Percentiles rank a stretch among this genome's conserved stretches.
These are phyloP conservation scores for Thymelicus lineola DNA, from an alignment of 2,888 invertebrate species.

Conservation along the genomic window DNA sequence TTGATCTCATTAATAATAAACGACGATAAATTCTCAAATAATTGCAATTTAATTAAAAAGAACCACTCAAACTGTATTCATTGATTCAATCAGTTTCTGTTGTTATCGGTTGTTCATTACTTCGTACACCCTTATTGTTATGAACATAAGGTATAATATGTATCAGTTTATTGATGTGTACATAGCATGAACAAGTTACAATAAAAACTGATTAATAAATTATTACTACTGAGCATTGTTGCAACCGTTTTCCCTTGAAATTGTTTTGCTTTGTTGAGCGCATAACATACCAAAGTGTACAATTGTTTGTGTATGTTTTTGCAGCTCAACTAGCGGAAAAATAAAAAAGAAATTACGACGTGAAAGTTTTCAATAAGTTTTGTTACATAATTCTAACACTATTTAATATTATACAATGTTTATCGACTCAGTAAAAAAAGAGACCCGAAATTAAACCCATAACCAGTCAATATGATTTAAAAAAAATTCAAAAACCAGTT, in stretches of 20 bases:
- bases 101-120: not conserved
- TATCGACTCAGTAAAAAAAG: too few species aligned
- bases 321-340: too few species aligned
- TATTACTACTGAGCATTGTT: constrained; percentile 10
- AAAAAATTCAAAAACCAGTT: too few species aligned
- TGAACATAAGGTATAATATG: not conserved
- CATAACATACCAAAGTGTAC: not conserved
- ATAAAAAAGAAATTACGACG: too few species aligned
- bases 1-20: constrained; percentile 11
- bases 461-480: too few species aligned
- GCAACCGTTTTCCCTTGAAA: constrained; percentile 16
- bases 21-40: constrained; percentile 9
- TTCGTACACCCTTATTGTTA: not conserved
- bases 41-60: constrained; percentile 22
- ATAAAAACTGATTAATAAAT: constrained; percentile 17
- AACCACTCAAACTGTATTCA: constrained; percentile 1
- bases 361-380: too few species aligned
- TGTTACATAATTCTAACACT: too few species aligned
- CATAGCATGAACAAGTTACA: not conserved
- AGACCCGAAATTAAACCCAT: too few species aligned
- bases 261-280: constrained; percentile 21
- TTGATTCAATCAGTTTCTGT: not conserved
- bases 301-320: not conserved
- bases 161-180: not conserved
- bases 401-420: too few species aligned